Evolutionary conservation across 1,140 invertebrate species (phyloP).

Genomic region (Aphelinus certus): DNA sequence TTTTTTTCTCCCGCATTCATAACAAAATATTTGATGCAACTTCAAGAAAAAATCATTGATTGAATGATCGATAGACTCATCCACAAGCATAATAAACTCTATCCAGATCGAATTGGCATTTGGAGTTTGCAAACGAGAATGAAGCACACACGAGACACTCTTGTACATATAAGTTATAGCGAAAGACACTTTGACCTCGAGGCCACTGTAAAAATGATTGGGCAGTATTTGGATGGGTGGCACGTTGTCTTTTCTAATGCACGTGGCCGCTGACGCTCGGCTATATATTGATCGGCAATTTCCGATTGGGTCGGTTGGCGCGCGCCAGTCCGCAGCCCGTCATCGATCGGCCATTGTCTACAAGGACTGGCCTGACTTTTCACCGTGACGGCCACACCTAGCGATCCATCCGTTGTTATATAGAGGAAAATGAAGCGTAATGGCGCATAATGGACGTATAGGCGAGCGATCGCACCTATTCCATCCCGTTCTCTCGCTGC

Average conservation of each 20-base stretch:
- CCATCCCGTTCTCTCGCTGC: constrained; percentile 33
- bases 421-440: constrained; percentile 60
- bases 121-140: too few species aligned
- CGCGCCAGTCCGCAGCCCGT: constrained; percentile 37
- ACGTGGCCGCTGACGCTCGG: constrained; percentile 42
- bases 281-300: constrained; percentile 56
- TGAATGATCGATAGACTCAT: too few species aligned
- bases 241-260: constrained; percentile 28
- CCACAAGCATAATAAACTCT: too few species aligned
- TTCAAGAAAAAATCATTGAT: too few species aligned
- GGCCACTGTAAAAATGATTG: constrained; percentile 44
- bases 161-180: too few species aligned
- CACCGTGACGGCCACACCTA: constrained; percentile 61
- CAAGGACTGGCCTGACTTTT: constrained; percentile 50
- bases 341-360: constrained; percentile 61
- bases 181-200: too few species aligned
- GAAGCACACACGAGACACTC: too few species aligned
- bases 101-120: too few species aligned
- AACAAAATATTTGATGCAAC: too few species aligned
- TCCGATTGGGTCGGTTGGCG: constrained; percentile 63
- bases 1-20: too few species aligned
- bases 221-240: constrained; percentile 38
- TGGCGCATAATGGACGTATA: constrained; percentile 54
- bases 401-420: constrained; percentile 48
- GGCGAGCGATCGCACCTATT: constrained; percentile 44